Evolutionary conservation across 2,797 vertebrate species (phyloP).

Genomic region (Karalla daura): DNA sequence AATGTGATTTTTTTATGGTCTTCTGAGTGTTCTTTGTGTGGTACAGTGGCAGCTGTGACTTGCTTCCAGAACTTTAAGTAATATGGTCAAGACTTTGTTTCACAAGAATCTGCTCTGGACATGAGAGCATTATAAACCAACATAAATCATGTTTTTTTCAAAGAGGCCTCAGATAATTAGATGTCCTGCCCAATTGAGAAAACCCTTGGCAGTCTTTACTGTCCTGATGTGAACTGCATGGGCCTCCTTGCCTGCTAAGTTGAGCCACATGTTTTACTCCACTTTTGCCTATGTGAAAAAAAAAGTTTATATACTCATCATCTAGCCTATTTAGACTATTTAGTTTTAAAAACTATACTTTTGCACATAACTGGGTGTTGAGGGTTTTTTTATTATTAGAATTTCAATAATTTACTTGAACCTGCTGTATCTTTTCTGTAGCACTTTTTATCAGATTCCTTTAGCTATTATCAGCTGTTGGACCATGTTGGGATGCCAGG

Average conservation of each 20-base stretch:
- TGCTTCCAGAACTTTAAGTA: slow-evolving; percentile 17
- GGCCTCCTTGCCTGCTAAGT: slow-evolving; percentile 42
- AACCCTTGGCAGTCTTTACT: slow-evolving; percentile 11
- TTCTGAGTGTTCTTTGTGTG: slow-evolving; percentile 7
- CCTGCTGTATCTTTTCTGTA: slow-evolving; percentile 51
- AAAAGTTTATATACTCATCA: slow-evolving; percentile 33
- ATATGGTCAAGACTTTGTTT: slow-evolving; percentile 16
- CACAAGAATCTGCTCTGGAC: slow-evolving; percentile 6
- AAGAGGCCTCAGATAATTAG: slow-evolving; percentile 1
- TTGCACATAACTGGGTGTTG: slow-evolving; percentile 60
- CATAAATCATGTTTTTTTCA: slow-evolving; percentile 7
- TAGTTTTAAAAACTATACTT: slow-evolving; percentile 38
- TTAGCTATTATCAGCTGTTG: slow-evolving; percentile 42
- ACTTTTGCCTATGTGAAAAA: slow-evolving; percentile 20
- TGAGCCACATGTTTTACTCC: slow-evolving; percentile 59
- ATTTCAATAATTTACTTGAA: slow-evolving; percentile 57
- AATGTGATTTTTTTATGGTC: slow-evolving; percentile 37
- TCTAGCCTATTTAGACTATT: slow-evolving; percentile 18
- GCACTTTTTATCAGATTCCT: slow-evolving; percentile 65
- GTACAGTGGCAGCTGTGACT: slow-evolving; percentile 10
- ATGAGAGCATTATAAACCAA: slow-evolving; percentile 10
- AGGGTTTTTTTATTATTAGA: slow-evolving; percentile 1
- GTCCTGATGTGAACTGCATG: slow-evolving; percentile 14
- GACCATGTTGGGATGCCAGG: slow-evolving; percentile 28
- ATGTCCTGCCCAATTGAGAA: slow-evolving; percentile 8